Evolutionary conservation across 2,797 vertebrate genomes (phyloP), one percentile per base, ranked within the genome.

Genomic region (Myotis findleyi): DNA sequence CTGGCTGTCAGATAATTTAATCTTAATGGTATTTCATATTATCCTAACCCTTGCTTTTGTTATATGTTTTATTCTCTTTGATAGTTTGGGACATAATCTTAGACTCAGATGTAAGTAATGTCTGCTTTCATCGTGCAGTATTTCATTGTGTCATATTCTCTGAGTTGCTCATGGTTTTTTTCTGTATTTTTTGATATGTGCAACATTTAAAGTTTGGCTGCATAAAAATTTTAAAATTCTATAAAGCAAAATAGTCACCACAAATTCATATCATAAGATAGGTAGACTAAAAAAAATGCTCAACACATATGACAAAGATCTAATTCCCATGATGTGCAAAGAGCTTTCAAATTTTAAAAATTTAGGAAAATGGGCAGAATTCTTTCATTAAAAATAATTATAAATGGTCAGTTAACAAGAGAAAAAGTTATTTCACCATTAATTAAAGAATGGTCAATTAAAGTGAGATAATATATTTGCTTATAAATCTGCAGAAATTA

Each of bases 371-470:
- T 11, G 47, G 41, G 10, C 41, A 91, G 47, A 89, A 75, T 90
- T 47, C 18, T 85, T 80, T 80, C 49, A 47, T 81, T 21, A 89
- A 84, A 93, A 93, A 55, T 71, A 80, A 55, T 86, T 94, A 57
- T 41, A 77, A 83, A 44, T 85, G 36, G 18, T 76, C 5, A 72
- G n/a, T 53, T 87, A 92, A 84, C 2, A 25, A 76, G 49, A 77
- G 38, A 69, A 73, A 92, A 87, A 41, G 18, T 41, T 38, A 53
- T 21, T 53, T 87, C 1, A 23, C 77, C 82, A 21, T 83, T 59
- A 93, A 62, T 57, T 59, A 87, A 13, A 80, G 23, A 76, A n/a
- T 75, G 57, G 57, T 95, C 51, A 84, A 89, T 81, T 89, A 44
- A 20, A 84, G 72, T 95, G 75, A 92, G n/a, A 38, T 33, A 84